Base-by-base conservation (phyloP, 2,888 invertebrate genomes). In the Blastobasis lacticolella region DNA sequence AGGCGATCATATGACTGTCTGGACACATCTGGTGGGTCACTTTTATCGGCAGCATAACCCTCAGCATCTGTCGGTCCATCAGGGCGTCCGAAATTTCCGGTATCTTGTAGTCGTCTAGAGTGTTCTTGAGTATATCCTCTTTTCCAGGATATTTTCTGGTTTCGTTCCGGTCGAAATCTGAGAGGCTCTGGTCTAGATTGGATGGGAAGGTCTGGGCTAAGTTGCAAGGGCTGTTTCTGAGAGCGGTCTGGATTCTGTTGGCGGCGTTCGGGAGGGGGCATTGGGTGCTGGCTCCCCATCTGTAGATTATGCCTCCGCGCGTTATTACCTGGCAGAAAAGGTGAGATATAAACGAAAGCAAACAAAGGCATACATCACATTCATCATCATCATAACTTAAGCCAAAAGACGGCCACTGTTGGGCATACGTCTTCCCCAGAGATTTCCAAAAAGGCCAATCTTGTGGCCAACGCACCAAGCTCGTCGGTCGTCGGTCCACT, bases 21-120 rank as follows among this genome's bases (percentile, higher is more conserved):
- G 90, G 89, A 49, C 89, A 89, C 89, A 90, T 89, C 54, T 87
- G 82, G 54, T 84, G 81, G 0, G 85, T 78, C 23, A 90, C 73
- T 51, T 78, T 82, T 40, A 90, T 72, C 0, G 87, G 84, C 42
- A 89, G 53, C 75, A 82, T 75, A 4, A 88, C 70, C 53, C 79
- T 74, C 3, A 79, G 54, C 41, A 83, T 57, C 51, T 79, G 73
- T 5, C 77, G 62, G 38, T 82, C 80, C 10, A 79, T 49, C 0
- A 83, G 57, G 0, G 78, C 62, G 54, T 83, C 83, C 5, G 57
- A 54, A 10, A 45, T 48, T 5, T 69, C 66, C 6, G 57, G 59
- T 42, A 9, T 42, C 6, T 42, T 42, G n/a, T 5, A 5, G 9
- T 5, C 10, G 42, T 42, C 42, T 23, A 23, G 23, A 23, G 23